These are phyloP conservation scores for Agrochola lychnidis DNA, from an alignment of 2,888 invertebrate species.

Conservation along the genomic window DNA sequence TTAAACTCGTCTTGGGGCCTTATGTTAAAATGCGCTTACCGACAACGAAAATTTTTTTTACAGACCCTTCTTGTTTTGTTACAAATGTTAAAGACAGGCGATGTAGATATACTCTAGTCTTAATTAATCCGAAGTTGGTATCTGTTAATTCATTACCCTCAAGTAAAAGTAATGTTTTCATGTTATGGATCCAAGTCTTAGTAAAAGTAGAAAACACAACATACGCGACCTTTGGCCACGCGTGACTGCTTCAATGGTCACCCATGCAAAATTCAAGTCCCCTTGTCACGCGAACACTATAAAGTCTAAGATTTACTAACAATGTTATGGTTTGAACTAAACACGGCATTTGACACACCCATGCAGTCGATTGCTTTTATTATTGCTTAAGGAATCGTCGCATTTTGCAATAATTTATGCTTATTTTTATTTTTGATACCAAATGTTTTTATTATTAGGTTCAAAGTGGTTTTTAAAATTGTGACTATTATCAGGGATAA, in stretches of 20 bases:
- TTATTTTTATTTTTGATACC: no score
- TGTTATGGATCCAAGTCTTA: slow-evolving; percentile 35
- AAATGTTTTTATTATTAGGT: background rate
- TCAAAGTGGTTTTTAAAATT: background rate
- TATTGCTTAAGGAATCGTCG: background rate
- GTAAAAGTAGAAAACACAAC: slow-evolving; percentile 57
- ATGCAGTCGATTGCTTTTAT: background rate
- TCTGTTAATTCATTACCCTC: slow-evolving; percentile 8
- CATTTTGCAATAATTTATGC: background rate
- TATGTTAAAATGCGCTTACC: background rate
- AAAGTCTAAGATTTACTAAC: slow-evolving; percentile 47
- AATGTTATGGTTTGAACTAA: slow-evolving; percentile 31
- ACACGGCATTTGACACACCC: slow-evolving; percentile 45
- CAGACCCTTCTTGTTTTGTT: background rate
- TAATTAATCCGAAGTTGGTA: background rate
- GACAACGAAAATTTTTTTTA: no score
- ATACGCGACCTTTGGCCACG: slow-evolving; percentile 71
- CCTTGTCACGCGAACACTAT: slow-evolving; percentile 71
- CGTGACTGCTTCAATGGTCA: slow-evolving; percentile 67
- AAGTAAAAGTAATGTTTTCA: slow-evolving; percentile 18
- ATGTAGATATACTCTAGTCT: background rate
- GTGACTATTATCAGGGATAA: background rate
- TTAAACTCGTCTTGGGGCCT: background rate
- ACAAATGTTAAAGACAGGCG: background rate
- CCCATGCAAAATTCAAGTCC: slow-evolving; percentile 72